These are phyloP conservation scores for Oncorhynchus masou DNA, from an alignment of 2,113 vertebrate species.

Conservation along the genomic window DNA sequence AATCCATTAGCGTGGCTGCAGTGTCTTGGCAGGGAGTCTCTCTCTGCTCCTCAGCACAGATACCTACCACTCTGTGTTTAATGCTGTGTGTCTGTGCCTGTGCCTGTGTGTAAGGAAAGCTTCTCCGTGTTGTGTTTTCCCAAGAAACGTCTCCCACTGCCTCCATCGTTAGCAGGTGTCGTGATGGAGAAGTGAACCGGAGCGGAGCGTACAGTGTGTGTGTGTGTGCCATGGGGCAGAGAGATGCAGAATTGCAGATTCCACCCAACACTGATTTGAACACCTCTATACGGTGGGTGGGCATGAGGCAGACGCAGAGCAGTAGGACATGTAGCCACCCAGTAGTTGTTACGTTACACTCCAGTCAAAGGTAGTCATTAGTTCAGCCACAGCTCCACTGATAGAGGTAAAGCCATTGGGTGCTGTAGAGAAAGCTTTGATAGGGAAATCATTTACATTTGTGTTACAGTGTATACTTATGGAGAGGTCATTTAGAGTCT, in stretches of 20 bases:
- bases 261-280: slow-evolving; percentile 58
- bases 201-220: slow-evolving; percentile 6
- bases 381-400: slow-evolving; percentile 61
- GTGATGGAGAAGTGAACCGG: too few relatives aligned
- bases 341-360: slow-evolving; percentile 57
- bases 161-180: slow-evolving; percentile 8
- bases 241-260: slow-evolving; percentile 51
- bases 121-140: slow-evolving; percentile 5
- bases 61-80: slow-evolving; percentile 20
- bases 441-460: not conserved
- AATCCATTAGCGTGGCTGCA: slow-evolving; percentile 46
- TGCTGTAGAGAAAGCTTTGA: not conserved
- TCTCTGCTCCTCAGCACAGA: slow-evolving; percentile 23
- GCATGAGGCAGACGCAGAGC: slow-evolving; percentile 29
- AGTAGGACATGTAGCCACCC: slow-evolving; percentile 51
- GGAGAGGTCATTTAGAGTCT: not conserved
- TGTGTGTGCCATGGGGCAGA: slow-evolving; percentile 30
- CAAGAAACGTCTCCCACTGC: slow-evolving; percentile 29
- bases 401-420: slow-evolving; percentile 11
- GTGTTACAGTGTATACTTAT: not conserved
- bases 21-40: slow-evolving; percentile 29
- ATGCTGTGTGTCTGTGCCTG: not conserved
- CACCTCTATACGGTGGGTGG: slow-evolving; percentile 69
- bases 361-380: slow-evolving; percentile 53
- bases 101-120: not conserved